Evolutionary conservation across 2,888 invertebrate genomes (phyloP).

Genomic region (Mechanitis messenoides): DNA sequence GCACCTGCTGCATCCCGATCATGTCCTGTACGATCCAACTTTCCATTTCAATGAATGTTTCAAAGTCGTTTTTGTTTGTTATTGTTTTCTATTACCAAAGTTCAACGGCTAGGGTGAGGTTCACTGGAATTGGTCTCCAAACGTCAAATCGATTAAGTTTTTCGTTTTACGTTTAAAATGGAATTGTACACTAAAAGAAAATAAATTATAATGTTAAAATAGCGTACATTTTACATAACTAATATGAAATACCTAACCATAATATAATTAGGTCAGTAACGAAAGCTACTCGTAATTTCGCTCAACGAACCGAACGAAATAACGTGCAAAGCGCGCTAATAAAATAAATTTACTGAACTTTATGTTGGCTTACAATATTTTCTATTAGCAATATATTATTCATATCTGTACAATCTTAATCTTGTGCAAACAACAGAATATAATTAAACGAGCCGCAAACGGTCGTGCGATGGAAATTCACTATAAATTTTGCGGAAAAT

Average conservation of each 20-base stretch:
- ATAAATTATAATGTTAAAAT: not conserved
- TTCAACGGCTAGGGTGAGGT: slow-evolving; percentile 43
- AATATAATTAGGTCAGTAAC: slow-evolving; percentile 24
- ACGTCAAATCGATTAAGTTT: slow-evolving; percentile 40
- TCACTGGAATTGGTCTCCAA: slow-evolving; percentile 25
- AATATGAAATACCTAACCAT: slow-evolving; percentile 12
- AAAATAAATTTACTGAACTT: slow-evolving; percentile 25
- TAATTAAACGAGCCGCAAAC: slow-evolving; percentile 51
- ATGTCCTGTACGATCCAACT: slow-evolving; percentile 46
- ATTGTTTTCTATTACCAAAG: slow-evolving; percentile 70
- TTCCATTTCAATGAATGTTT: slow-evolving; percentile 69
- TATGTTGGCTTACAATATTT: slow-evolving; percentile 33
- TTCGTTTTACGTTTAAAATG: slow-evolving; percentile 22
- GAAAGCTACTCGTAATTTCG: slow-evolving; percentile 20
- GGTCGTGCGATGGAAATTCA: slow-evolving; percentile 43
- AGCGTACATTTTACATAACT: not conserved
- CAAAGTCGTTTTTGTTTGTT: slow-evolving; percentile 67
- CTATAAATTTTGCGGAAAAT: slow-evolving; percentile 57
- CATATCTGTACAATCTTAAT: slow-evolving; percentile 49
- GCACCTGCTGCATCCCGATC: slow-evolving; percentile 50
- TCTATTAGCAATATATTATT: slow-evolving; percentile 49
- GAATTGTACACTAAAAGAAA: slow-evolving; percentile 14
- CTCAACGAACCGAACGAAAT: slow-evolving; percentile 27
- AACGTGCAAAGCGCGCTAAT: slow-evolving; percentile 24
- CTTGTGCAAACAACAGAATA: slow-evolving; percentile 62